Base-by-base conservation (phyloP, 2,797 vertebrate species). In the Pelodytes ibericus region DNA sequence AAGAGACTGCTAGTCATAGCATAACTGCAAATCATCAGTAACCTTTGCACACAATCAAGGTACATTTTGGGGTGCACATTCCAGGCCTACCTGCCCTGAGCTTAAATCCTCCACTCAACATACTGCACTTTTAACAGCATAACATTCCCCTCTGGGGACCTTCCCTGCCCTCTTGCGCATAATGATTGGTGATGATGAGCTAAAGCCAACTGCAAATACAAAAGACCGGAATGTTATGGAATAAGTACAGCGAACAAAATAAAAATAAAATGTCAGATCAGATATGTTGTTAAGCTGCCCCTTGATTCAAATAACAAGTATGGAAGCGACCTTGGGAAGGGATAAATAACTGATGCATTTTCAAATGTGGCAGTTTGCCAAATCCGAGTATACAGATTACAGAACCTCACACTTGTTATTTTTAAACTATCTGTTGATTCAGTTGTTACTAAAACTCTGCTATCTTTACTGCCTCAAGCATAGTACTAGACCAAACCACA, bases 241-340 rank as follows among this genome's bases (percentile, higher is more conserved):
- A 53, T 4, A 53, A 57, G 53, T 22, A 57, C 49, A 70, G 30
- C 20, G 27, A 10, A 56, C 65, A 56, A 33, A 70, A 15, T 2
- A 36, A 53, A 20, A 53, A 53, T 53, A 13, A 39, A 7, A 1
- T 39, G n/a, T 44, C 18, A 10, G 13, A 44, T 1, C 1, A 44
- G 15, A 15, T 16, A 36, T 36, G 11, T 11, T 3, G 41, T 44
- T 44, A 8, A 44, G 41, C 41, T 44, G 41, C 2, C 41, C 2
- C 41, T n/a, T 44, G 2, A 13, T 44, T 9, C 18, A 3, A 44
- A 44, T 15, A 3, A 13, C 15, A 44, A 16, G 41, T 1, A 2
- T 44, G 18, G 8, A 53, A 53, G 49, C 49, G 7, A 25, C 49
- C 49, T 20, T 22, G 49, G n/a, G 22, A 53, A 53, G 13, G 16